phyloP scores from a whole-genome alignment of 2,113 vertebrate genomes.

The Hoplias malabaricus region DNA sequence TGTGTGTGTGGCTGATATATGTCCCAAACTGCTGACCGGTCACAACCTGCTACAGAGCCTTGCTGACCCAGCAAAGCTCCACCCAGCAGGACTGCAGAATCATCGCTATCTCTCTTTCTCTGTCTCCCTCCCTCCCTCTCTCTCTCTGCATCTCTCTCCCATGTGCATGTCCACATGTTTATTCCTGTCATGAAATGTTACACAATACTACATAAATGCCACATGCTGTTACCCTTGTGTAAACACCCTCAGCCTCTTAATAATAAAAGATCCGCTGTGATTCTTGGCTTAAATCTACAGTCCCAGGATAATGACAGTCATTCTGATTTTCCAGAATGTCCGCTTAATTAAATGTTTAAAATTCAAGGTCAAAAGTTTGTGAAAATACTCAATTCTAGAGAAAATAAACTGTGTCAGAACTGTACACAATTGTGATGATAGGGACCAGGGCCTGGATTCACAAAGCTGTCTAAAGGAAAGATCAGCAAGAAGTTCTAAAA shows the following conservation, averaged over 20 bases:
- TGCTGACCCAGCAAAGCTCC: conserved; percentile 47
- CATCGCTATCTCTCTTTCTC: conserved; percentile 36
- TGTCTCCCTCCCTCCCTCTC: neutral
- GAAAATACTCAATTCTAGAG: too few species aligned
- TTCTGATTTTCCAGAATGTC: too few species aligned
- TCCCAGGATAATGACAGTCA: neutral
- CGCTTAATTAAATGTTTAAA: too few species aligned
- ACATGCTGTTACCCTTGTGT: neutral
- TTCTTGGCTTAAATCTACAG: neutral
- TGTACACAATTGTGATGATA: too few species aligned
- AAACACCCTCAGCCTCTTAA: neutral
- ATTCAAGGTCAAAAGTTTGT: too few species aligned
- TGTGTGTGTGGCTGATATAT: conserved; percentile 26
- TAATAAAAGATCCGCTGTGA: neutral
- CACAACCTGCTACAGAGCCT: conserved; percentile 29
- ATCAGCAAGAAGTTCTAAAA: too few species aligned
- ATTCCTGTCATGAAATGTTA: neutral
- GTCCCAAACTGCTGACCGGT: conserved; percentile 51
- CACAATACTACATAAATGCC: neutral
- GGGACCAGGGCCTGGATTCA: too few species aligned
- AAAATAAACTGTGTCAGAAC: too few species aligned
- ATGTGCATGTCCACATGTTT: neutral
- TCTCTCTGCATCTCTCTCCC: neutral
- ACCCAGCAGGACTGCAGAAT: conserved; percentile 48
- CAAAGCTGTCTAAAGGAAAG: too few species aligned